Conservation (phyloP, 2,888 invertebrate genomes). For the Agrochola lychnidis region DNA sequence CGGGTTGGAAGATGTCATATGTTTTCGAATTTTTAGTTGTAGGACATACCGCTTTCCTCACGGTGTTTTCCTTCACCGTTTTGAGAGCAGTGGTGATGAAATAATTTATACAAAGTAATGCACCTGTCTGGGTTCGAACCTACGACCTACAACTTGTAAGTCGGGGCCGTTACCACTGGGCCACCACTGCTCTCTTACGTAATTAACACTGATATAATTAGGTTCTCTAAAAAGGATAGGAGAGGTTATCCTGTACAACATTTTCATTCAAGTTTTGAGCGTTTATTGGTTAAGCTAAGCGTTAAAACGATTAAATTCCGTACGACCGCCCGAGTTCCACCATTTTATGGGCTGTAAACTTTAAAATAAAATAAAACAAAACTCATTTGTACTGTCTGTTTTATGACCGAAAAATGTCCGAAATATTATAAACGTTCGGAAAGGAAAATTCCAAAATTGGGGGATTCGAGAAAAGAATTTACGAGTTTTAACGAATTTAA, state of each 20-base stretch:
- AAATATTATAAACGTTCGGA: conserved; percentile 47
- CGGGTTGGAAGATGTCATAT: no score
- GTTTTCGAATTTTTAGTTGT: no score
- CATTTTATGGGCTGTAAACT: conserved; percentile 71
- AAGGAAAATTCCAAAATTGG: conserved; percentile 43
- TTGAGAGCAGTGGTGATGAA: no score
- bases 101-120: no score
- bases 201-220: conserved; percentile 17
- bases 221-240: conserved; percentile 3
- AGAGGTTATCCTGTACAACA: neutral
- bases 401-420: conserved; percentile 55
- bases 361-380: conserved; percentile 71
- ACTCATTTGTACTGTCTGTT: conserved; percentile 64
- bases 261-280: conserved; percentile 36
- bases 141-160: no score
- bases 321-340: conserved; percentile 53
- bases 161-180: no score
- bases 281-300: conserved; percentile 57
- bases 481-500: conserved; percentile 59
- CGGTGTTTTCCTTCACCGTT: no score
- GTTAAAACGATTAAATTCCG: conserved; percentile 64
- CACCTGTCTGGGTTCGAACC: no score
- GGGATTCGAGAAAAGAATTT: conserved; percentile 44
- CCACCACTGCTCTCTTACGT: no score
- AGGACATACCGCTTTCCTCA: no score